phyloP scores from a whole-genome alignment of 1,140 invertebrate species.

The Drosophila santomea region DNA sequence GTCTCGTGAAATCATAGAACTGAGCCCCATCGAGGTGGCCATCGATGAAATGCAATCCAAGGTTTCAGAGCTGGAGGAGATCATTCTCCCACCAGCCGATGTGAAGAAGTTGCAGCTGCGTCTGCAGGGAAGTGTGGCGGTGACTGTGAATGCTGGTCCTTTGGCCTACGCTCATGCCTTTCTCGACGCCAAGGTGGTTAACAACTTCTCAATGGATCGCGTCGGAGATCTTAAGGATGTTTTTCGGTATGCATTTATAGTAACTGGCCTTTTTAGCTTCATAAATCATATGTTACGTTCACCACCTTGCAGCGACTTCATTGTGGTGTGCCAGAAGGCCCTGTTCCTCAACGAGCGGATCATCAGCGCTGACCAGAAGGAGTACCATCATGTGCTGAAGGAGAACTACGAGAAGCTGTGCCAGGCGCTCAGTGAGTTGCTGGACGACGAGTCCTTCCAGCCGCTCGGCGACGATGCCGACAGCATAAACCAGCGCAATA shows the following conservation, averaged over 20 bases:
- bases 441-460: slow-evolving; percentile 87
- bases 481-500: slow-evolving; percentile 86
- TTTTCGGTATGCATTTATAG: slow-evolving; percentile 89
- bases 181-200: slow-evolving; percentile 89
- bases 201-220: slow-evolving; percentile 91
- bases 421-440: slow-evolving; percentile 89
- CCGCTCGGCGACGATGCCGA: slow-evolving; percentile 81
- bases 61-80: slow-evolving; percentile 93
- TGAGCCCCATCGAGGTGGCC: slow-evolving; percentile 96
- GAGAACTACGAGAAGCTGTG: slow-evolving; percentile 94
- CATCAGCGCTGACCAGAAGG: slow-evolving; percentile 93
- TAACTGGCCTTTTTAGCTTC: neutral
- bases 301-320: slow-evolving; percentile 90
- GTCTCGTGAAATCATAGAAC: slow-evolving; percentile 90
- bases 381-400: slow-evolving; percentile 94
- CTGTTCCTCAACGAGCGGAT: slow-evolving; percentile 94
- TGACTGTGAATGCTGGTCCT: slow-evolving; percentile 97
- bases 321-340: slow-evolving; percentile 93
- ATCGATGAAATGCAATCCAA: slow-evolving; percentile 95
- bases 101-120: slow-evolving; percentile 95
- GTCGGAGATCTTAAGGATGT: slow-evolving; percentile 94
- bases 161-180: slow-evolving; percentile 96
- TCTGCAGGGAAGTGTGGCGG: slow-evolving; percentile 95
- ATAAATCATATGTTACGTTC: neutral
- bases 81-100: slow-evolving; percentile 92